Conservation (phyloP, 1,140 invertebrate species). For the Drosophila azteca region DNA sequence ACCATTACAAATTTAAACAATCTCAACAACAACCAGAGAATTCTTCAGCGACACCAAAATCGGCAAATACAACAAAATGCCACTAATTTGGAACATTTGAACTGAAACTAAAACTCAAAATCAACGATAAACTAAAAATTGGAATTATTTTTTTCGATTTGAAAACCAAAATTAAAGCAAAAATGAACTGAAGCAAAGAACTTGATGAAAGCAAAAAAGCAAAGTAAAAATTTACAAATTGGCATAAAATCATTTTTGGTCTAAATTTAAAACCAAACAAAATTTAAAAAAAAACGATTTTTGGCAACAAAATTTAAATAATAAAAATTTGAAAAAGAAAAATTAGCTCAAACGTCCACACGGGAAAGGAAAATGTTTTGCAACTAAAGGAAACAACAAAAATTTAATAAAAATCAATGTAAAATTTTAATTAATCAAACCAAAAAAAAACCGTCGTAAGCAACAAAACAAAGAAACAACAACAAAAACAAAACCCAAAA, state of each 20-base stretch:
- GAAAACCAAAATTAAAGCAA: constrained; percentile 20
- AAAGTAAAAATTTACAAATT: constrained; percentile 72
- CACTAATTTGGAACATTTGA: constrained; percentile 70
- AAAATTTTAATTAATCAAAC: constrained; percentile 52
- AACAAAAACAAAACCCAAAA: constrained; percentile 47
- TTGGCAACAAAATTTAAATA: constrained; percentile 51
- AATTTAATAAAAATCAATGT: constrained; percentile 58
- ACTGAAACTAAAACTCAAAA: constrained; percentile 53
- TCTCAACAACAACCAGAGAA: constrained; percentile 24
- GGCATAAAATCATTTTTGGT: constrained; percentile 64
- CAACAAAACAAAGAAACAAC: constrained; percentile 22
- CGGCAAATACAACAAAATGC: constrained; percentile 61
- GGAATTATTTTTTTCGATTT: constrained; percentile 21
- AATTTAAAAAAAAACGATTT: constrained; percentile 51
- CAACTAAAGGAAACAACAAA: constrained; percentile 40
- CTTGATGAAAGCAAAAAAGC: constrained; percentile 45
- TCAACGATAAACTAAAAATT: constrained; percentile 7
- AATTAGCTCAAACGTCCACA: constrained; percentile 67
- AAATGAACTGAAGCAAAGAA: constrained; percentile 67
- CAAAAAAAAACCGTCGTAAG: constrained; percentile 38
- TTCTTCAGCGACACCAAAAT: constrained; percentile 47
- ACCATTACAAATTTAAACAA: constrained; percentile 47
- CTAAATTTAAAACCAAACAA: constrained; percentile 36
- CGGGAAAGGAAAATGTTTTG: constrained; percentile 41
- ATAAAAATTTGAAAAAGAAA: constrained; percentile 22